phyloP scores from a whole-genome alignment of 23 tunicate species.

The Phallusia fumigata region DNA sequence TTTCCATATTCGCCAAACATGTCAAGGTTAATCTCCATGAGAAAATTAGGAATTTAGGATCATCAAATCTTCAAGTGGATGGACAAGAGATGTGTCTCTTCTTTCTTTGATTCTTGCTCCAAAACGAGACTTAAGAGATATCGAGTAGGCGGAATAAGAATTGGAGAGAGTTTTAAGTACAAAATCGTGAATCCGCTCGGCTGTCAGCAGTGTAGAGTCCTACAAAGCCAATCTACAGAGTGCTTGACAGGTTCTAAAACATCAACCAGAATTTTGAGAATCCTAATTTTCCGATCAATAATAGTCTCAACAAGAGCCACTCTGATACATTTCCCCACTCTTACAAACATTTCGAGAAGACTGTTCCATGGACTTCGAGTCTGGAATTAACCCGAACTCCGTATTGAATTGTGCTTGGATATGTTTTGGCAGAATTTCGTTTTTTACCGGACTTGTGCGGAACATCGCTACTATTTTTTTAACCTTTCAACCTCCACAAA shows the following conservation, averaged over 20 bases:
- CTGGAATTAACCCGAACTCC: constrained; percentile 60
- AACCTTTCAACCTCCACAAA: constrained; percentile 34
- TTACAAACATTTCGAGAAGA: constrained; percentile 53
- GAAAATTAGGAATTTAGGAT: constrained; percentile 34
- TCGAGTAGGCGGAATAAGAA: constrained; percentile 40
- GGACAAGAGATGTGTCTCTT: constrained; percentile 37
- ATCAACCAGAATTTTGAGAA: constrained; percentile 43
- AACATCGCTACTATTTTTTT: constrained; percentile 39
- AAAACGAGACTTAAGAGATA: constrained; percentile 34
- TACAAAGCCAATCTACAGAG: constrained; percentile 40
- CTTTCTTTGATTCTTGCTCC: constrained; percentile 48
- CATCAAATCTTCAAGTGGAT: constrained; percentile 39
- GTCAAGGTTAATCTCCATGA: constrained; percentile 37
- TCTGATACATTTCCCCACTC: constrained; percentile 54
- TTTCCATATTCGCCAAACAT: constrained; percentile 51
- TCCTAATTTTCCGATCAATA: constrained; percentile 33
- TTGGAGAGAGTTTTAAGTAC: constrained; percentile 39
- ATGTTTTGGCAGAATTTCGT: constrained; percentile 68
- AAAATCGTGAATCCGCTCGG: constrained; percentile 53
- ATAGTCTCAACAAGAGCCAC: constrained; percentile 49
- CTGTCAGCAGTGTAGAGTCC: constrained; percentile 43
- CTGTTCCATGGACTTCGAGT: constrained; percentile 71
- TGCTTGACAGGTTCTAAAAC: constrained; percentile 50
- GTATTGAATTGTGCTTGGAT: constrained; percentile 53
- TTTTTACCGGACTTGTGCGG: constrained; percentile 51